phyloP scores from a whole-genome alignment of 2,888 invertebrate genomes.

The Myathropa florea region DNA sequence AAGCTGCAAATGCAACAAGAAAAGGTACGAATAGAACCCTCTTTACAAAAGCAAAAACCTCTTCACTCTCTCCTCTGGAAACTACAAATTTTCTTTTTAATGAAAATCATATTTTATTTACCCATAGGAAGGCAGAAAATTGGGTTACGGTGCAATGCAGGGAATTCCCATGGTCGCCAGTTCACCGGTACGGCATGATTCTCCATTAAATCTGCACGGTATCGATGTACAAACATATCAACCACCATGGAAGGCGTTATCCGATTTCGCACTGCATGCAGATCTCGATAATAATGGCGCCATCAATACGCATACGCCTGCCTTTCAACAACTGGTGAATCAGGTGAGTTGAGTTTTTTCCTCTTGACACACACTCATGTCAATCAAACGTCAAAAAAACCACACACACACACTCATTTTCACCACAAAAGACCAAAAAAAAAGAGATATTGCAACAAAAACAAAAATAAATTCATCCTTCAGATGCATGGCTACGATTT shows the following conservation, averaged over 20 bases:
- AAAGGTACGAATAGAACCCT: slow-evolving; percentile 86
- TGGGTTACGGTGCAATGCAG: slow-evolving; percentile 96
- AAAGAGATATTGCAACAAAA: not conserved
- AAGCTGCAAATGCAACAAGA: slow-evolving; percentile 99
- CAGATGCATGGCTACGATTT: slow-evolving; percentile 97
- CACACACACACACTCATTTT: slow-evolving; percentile 53
- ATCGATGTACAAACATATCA: slow-evolving; percentile 95
- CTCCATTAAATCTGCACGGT: slow-evolving; percentile 91
- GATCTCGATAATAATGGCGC: slow-evolving; percentile 89
- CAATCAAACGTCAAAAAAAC: slow-evolving; percentile 51
- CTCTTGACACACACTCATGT: slow-evolving; percentile 53
- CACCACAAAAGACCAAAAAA: not conserved
- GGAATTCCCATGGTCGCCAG: slow-evolving; percentile 99
- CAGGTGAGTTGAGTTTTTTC: slow-evolving; percentile 84
- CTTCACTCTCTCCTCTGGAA: not conserved
- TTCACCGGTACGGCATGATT: slow-evolving; percentile 94
- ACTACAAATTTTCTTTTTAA: not conserved
- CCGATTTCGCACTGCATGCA: slow-evolving; percentile 96
- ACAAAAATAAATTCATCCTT: slow-evolving; percentile 66
- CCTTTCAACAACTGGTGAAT: slow-evolving; percentile 97
- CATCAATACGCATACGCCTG: slow-evolving; percentile 92
- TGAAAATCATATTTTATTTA: slow-evolving; percentile 73
- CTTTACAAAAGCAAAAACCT: too few relatives aligned
- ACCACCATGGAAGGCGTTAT: slow-evolving; percentile 98
- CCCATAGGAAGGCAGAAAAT: slow-evolving; percentile 94